Conservation (phyloP, 2,797 vertebrate species). For the Gallinago nigripennis region DNA sequence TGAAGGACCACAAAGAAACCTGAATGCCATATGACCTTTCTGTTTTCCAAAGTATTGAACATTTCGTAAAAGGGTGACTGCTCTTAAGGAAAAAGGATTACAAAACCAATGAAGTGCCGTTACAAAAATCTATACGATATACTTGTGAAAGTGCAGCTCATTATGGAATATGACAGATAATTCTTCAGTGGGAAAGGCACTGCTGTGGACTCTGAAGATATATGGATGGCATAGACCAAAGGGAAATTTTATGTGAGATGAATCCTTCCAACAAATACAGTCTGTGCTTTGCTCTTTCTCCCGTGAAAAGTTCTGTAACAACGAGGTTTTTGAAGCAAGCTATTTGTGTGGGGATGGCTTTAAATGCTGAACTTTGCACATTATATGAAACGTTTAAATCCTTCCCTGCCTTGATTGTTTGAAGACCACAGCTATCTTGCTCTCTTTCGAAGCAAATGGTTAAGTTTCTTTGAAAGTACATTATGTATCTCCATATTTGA, state of each 20-base stretch:
- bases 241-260: slow-evolving; percentile 2
- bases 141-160: slow-evolving; percentile 39
- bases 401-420: background rate
- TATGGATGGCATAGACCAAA: background rate
- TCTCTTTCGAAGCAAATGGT: background rate
- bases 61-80: background rate
- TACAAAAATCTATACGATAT: slow-evolving; percentile 59
- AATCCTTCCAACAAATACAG: slow-evolving; percentile 7
- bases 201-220: background rate
- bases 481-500: background rate
- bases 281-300: background rate
- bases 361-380: background rate
- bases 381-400: background rate
- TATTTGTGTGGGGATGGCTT: background rate
- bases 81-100: slow-evolving; percentile 34
- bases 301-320: background rate
- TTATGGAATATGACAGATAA: slow-evolving; percentile 53
- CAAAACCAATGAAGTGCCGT: slow-evolving; percentile 22
- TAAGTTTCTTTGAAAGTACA: background rate
- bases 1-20: background rate
- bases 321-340: background rate
- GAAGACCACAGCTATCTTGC: background rate
- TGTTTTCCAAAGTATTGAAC: slow-evolving; percentile 21
- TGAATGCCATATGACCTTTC: background rate
- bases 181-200: slow-evolving; percentile 28